Conservation (phyloP, 2,113 vertebrate species). For the Epinephelus cyanopodus region DNA sequence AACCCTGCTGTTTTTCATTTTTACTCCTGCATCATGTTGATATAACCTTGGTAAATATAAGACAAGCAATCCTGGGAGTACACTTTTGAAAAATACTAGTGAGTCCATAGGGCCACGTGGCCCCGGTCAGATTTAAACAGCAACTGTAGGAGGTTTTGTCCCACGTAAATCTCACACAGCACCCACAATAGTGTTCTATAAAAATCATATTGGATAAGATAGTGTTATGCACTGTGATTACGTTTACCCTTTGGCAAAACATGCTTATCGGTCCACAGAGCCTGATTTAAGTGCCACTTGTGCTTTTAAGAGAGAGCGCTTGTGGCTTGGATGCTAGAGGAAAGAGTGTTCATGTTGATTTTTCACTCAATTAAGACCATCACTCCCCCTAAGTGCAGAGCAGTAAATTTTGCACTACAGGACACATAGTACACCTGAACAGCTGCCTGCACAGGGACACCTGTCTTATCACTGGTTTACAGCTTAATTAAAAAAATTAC, state of each 20-base stretch:
- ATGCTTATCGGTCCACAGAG: conserved; percentile 1
- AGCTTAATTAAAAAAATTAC: background rate
- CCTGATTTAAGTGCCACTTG: conserved; percentile 4
- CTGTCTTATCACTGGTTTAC: background rate
- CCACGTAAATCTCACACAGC: conserved; percentile 22
- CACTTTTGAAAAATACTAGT: background rate
- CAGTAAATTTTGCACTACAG: background rate
- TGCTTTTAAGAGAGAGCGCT: background rate
- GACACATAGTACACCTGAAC: background rate
- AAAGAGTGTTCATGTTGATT: background rate
- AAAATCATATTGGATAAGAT: conserved; percentile 18
- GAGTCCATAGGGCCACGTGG: background rate
- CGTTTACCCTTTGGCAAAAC: conserved; percentile 7
- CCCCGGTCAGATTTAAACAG: conserved; percentile 3
- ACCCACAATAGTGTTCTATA: background rate
- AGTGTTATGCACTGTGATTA: background rate
- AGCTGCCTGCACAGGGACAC: background rate
- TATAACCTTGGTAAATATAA: conserved; percentile 5
- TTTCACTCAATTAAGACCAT: conserved; percentile 11
- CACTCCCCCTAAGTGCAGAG: background rate
- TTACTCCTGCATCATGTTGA: background rate
- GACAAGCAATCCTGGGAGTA: background rate
- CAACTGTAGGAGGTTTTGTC: background rate
- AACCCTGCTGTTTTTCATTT: conserved; percentile 14
- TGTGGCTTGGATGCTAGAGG: background rate